These are phyloP conservation scores for Ranitomeya variabilis DNA, from an alignment of 2,113 vertebrate genomes.

Conservation along the genomic window DNA sequence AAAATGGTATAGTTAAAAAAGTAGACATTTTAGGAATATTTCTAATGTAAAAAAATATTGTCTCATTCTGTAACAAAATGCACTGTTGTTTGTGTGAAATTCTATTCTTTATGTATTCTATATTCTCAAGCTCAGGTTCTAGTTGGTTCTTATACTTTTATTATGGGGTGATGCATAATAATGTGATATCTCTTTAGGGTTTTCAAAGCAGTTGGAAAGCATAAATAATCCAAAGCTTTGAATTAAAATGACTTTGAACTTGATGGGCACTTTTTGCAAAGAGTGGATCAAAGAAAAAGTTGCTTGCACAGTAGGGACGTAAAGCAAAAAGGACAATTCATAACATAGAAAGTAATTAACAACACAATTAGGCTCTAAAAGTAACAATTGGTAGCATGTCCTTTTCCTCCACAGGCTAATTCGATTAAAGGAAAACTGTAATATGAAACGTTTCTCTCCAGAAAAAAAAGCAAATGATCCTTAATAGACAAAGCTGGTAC, in stretches of 20 bases:
- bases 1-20: not conserved
- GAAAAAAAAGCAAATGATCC: not conserved
- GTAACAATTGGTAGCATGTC: slow-evolving; percentile 45
- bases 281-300: slow-evolving; percentile 53
- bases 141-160: slow-evolving; percentile 20
- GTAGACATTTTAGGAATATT: not conserved
- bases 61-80: not conserved
- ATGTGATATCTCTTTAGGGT: slow-evolving; percentile 29
- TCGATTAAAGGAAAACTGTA: slow-evolving; percentile 21
- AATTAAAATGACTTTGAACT: slow-evolving; percentile 56
- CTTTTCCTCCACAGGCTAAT: slow-evolving; percentile 32
- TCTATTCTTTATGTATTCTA: not conserved
- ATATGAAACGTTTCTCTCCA: slow-evolving; percentile 21
- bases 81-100: not conserved
- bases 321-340: slow-evolving; percentile 46
- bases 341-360: slow-evolving; percentile 52
- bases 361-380: slow-evolving; percentile 51
- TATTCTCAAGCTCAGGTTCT: slow-evolving; percentile 21
- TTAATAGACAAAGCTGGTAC: not conserved
- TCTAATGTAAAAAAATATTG: not conserved
- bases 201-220: slow-evolving; percentile 51
- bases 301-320: slow-evolving; percentile 49
- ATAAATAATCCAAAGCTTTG: slow-evolving; percentile 54
- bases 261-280: slow-evolving; percentile 46
- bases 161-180: slow-evolving; percentile 43